Percentiles rank a stretch among this genome's conserved stretches.
These are phyloP conservation scores for Elymnias hypermnestra DNA, from an alignment of 1,140 invertebrate species.

Conservation along the genomic window DNA sequence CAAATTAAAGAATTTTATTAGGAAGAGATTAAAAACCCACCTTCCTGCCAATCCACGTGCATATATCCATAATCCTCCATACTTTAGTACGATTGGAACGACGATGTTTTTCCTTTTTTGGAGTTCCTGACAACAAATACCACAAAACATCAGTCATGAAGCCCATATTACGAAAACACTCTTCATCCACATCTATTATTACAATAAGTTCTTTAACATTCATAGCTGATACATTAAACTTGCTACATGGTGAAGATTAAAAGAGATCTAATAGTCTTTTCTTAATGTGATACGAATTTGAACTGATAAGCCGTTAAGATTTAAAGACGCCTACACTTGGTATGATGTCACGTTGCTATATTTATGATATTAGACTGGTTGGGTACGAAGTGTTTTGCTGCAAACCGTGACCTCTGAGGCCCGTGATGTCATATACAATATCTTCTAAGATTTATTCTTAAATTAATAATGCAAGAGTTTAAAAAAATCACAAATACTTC, in stretches of 20 bases:
- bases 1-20: no score
- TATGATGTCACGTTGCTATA: constrained; percentile 56
- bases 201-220: constrained; percentile 1
- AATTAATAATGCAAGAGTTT: no score
- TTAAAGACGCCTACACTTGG: constrained; percentile 2
- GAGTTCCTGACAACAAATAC: constrained; percentile 55
- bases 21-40: constrained; percentile 29
- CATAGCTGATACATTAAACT: not conserved
- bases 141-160: constrained; percentile 34
- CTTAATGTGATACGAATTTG: constrained; percentile 13
- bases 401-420: no score
- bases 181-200: no score
- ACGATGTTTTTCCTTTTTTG: constrained; percentile 42
- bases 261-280: no score
- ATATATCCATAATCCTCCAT: constrained; percentile 54
- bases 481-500: no score
- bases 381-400: no score
- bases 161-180: constrained; percentile 16
- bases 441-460: no score
- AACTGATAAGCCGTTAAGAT: constrained; percentile 30
- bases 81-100: constrained; percentile 37
- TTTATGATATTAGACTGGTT: constrained; percentile 29
- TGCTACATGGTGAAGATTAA: no score
- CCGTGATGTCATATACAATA: no score
- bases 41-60: constrained; percentile 63